phyloP scores from a whole-genome alignment of 2,113 vertebrate genomes.

The Trogon melanurus region DNA sequence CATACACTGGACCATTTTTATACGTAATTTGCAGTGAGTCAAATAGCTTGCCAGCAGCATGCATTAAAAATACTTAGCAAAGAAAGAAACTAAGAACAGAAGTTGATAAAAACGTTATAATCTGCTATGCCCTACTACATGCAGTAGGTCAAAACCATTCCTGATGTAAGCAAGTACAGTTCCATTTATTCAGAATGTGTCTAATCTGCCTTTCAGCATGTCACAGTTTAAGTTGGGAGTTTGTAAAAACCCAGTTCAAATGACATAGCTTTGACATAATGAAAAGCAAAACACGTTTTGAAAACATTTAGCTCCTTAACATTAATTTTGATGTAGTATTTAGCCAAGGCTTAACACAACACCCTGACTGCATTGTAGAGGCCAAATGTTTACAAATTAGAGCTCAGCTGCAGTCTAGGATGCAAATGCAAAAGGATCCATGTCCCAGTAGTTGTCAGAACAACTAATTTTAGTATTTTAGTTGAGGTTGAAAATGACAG shows the following conservation, averaged over 20 bases:
- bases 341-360: not conserved
- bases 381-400: not conserved
- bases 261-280: not conserved
- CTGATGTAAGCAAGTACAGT: not conserved
- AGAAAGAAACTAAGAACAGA: slow-evolving; percentile 37
- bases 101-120: slow-evolving; percentile 30
- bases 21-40: slow-evolving; percentile 26
- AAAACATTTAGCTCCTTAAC: not conserved
- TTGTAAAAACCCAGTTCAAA: not conserved
- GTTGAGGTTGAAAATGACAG: not conserved
- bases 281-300: not conserved
- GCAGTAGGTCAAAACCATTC: not conserved
- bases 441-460: not conserved
- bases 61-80: slow-evolving; percentile 9
- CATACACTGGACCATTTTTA: slow-evolving; percentile 37
- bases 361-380: not conserved
- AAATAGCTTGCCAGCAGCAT: slow-evolving; percentile 37
- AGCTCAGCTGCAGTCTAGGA: not conserved
- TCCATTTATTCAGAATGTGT: not conserved
- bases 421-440: not conserved
- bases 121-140: not conserved
- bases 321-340: not conserved
- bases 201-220: not conserved
- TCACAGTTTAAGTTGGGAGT: not conserved
- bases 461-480: not conserved